Base-by-base conservation (phyloP, 2,888 invertebrate species). In the Hydraecia micacea region DNA sequence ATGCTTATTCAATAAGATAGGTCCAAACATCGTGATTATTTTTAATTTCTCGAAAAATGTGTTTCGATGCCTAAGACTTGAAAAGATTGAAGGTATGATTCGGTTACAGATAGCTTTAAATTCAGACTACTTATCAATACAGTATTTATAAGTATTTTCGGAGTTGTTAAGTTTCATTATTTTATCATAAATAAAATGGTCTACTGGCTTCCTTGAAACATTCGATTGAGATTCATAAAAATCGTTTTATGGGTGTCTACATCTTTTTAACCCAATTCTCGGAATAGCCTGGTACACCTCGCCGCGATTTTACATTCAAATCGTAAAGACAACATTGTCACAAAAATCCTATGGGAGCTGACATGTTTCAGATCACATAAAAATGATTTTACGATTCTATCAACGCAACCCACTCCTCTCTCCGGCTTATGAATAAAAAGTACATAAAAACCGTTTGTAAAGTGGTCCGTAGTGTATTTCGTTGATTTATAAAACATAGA, bases 311-410 rank as follows among this genome's bases (percentile, higher is more conserved):
- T 78, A 86, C 42, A 85, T 88, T 83, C 79, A 83, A 73, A 91
- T 92, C 93, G 92, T 95, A 94, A 95, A 94, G 92, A 93, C 93
- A 93, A 95, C 93, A 94, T 93, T 95, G 95, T 95, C 92, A 93
- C 93, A 93, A 92, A 92, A 94, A 91, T 93, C 95, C 93, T 93
- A 93, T 93, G 94, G 94, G 94, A 94, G 78, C 81, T 75, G 79
- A 91, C 88, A 90, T 91, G 91, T 93, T 92, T 90, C 90, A 93
- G 93, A 94, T 93, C 93, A 92, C 95, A 95, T 88, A 95, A 96
- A 95, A 94, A 95, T 95, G 91, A 94, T 95, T 96, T 96, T 95
- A 96, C 93, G 95, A 95, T 95, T 95, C 93, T 93, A 94, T 95
- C 94, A 93, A 89, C 90, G 91, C 91, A 89, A 88, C 91, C 91